Conservation (phyloP, 2,113 vertebrate species). For the Rhinolophus sinicus region DNA sequence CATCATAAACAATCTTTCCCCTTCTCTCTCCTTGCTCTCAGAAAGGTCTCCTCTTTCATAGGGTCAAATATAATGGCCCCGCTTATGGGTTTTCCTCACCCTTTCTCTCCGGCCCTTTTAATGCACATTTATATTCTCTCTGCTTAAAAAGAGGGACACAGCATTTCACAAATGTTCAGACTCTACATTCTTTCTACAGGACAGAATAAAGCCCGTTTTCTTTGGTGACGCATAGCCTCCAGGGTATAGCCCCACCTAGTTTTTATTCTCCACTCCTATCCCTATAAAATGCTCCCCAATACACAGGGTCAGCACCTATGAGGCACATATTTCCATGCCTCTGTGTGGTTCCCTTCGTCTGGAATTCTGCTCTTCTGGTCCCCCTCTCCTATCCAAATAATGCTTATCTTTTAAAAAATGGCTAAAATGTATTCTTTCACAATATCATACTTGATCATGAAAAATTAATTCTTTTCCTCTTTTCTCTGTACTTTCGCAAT, state of each 20-base stretch:
- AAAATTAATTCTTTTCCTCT: neutral
- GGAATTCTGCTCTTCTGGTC: neutral
- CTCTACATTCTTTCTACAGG: neutral
- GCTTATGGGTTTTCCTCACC: neutral
- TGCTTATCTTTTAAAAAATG: neutral
- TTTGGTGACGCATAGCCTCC: neutral
- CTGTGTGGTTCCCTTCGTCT: neutral
- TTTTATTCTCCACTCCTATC: neutral
- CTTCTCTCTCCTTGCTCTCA: neutral
- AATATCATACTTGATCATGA: neutral
- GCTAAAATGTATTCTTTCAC: neutral
- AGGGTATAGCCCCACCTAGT: neutral
- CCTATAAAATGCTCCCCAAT: neutral
- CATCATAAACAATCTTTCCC: neutral
- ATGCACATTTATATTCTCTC: neutral
- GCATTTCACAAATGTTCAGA: neutral
- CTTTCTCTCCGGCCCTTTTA: neutral
- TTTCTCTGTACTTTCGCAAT: neutral
- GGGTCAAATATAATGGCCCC: neutral
- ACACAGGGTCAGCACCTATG: neutral
- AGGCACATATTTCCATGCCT: neutral
- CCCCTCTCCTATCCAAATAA: neutral
- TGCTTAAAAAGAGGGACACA: neutral
- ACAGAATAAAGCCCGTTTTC: neutral
- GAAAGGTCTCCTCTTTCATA: neutral